Evolutionary conservation across 2,797 vertebrate genomes (phyloP).

Genomic region (Enteromius thamalakanensis): DNA sequence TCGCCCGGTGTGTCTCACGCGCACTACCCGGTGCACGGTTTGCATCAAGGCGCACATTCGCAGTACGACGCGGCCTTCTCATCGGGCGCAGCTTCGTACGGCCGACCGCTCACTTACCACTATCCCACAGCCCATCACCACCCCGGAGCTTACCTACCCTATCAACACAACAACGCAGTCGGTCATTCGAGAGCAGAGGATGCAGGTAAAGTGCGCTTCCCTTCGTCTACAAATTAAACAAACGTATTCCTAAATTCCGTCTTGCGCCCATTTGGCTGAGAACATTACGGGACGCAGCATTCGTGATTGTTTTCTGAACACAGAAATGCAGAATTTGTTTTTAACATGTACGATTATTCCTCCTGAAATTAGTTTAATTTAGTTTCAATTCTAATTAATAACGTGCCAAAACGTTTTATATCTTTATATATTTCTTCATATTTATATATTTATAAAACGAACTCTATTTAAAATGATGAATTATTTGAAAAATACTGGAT

Average conservation of each 20-base stretch:
- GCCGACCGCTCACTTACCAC: slow-evolving; percentile 79
- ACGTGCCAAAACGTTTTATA: not conserved
- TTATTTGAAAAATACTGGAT: too few relatives aligned
- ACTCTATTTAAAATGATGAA: too few relatives aligned
- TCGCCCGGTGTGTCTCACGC: slow-evolving; percentile 76
- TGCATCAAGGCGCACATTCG: slow-evolving; percentile 75
- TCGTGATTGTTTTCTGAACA: not conserved
- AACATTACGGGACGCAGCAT: not conserved
- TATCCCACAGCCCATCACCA: slow-evolving; percentile 79
- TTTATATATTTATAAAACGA: not conserved
- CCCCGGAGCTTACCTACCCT: slow-evolving; percentile 78
- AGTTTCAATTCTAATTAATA: not conserved
- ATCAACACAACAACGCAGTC: slow-evolving; percentile 76
- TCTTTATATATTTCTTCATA: not conserved
- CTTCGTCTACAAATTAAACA: not conserved
- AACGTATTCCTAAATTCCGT: not conserved
- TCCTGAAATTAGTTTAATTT: not conserved
- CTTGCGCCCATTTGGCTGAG: not conserved
- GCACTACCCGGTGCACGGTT: slow-evolving; percentile 80
- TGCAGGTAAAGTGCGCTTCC: slow-evolving; percentile 73
- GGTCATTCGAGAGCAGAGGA: slow-evolving; percentile 77
- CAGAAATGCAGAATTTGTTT: not conserved
- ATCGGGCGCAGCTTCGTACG: slow-evolving; percentile 73
- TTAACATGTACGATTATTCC: not conserved
- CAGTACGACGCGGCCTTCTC: slow-evolving; percentile 80